These are phyloP conservation scores for Poeciliopsis turneri DNA, from an alignment of 2,797 vertebrate genomes.

Conservation along the genomic window DNA sequence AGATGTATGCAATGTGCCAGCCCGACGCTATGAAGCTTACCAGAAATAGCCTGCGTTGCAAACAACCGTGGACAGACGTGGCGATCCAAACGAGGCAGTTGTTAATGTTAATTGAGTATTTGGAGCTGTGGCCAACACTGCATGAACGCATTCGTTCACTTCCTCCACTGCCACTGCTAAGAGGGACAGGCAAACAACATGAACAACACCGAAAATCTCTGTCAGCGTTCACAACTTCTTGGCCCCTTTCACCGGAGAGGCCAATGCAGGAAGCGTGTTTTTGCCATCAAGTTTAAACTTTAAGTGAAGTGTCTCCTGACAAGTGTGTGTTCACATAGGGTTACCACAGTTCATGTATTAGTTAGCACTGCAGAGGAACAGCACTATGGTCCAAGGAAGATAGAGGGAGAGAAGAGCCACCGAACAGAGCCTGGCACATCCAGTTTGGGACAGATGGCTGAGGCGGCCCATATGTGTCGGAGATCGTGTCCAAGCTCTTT, in stretches of 20 bases:
- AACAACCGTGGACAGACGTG: too few species aligned
- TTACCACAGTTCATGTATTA: slow-evolving; percentile 53
- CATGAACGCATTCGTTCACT: too few species aligned
- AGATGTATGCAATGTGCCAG: too few species aligned
- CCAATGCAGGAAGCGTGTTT: not conserved
- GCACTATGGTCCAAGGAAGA: slow-evolving; percentile 43
- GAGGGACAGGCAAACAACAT: too few species aligned
- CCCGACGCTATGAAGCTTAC: too few species aligned
- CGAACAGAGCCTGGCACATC: slow-evolving; percentile 58
- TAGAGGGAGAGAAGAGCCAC: slow-evolving; percentile 41
- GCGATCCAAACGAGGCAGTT: too few species aligned
- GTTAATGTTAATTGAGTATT: too few species aligned
- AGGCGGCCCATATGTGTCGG: slow-evolving; percentile 69
- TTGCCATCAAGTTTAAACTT: not conserved
- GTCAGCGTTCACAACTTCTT: not conserved
- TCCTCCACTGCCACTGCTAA: too few species aligned
- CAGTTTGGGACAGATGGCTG: slow-evolving; percentile 72
- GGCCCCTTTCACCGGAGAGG: not conserved
- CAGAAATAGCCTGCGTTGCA: too few species aligned
- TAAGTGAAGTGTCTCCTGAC: not conserved
- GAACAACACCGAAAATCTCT: too few species aligned
- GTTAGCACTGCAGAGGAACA: slow-evolving; percentile 40
- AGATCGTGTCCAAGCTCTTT: slow-evolving; percentile 58
- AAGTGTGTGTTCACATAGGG: slow-evolving; percentile 15
- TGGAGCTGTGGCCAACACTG: too few species aligned